phyloP scores from a whole-genome alignment of 2,113 vertebrate species.

The Podilymbus podiceps region DNA sequence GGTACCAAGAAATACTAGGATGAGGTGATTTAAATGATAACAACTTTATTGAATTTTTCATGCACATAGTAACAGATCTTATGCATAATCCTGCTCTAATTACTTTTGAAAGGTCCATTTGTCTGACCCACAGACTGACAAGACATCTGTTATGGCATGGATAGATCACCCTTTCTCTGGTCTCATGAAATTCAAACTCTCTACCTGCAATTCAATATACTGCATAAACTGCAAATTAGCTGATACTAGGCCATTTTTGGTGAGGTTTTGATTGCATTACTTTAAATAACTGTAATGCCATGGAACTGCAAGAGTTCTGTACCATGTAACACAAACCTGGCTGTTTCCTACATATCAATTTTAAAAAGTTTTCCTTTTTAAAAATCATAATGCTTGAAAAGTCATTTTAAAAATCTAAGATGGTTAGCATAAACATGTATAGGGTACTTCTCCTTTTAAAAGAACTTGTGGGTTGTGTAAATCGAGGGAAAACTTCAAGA shows the following conservation, averaged over 20 bases:
- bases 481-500: neutral
- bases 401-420: neutral
- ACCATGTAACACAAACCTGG: neutral
- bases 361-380: neutral
- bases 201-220: neutral
- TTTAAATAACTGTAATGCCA: neutral
- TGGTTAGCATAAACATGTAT: neutral
- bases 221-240: neutral
- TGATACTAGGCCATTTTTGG: neutral
- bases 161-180: neutral
- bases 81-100: neutral
- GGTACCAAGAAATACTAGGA: neutral
- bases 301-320: neutral
- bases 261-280: neutral
- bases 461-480: neutral
- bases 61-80: neutral
- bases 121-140: neutral
- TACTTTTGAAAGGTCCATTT: neutral
- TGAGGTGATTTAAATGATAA: neutral
- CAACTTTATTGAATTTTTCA: neutral
- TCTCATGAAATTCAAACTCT: neutral
- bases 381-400: neutral
- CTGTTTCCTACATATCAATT: neutral
- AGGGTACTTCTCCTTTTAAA: neutral
- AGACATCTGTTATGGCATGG: accelerated